These are phyloP conservation scores for Bombus ignitus DNA, from an alignment of 1,140 invertebrate genomes.

Conservation along the genomic window DNA sequence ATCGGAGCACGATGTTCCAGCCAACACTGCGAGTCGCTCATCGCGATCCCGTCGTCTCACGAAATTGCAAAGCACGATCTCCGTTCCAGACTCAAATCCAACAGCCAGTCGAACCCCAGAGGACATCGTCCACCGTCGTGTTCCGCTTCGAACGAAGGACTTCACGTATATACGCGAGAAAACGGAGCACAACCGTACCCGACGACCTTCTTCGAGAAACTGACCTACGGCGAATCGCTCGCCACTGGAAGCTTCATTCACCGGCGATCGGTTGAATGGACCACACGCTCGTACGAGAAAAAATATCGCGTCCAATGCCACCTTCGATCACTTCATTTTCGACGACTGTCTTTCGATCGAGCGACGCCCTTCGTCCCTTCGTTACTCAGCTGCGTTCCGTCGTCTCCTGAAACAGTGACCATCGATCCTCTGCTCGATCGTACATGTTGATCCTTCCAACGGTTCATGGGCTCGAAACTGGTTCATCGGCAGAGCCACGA, in stretches of 20 bases:
- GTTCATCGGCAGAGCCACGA: not conserved
- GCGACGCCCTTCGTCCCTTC: not conserved
- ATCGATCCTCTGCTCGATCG: not conserved
- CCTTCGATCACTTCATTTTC: conserved; percentile 17
- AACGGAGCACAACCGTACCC: conserved; percentile 21
- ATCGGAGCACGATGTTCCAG: not conserved
- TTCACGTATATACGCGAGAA: not conserved
- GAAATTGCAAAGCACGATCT: not conserved
- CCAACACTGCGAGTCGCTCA: not conserved
- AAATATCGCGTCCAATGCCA: not conserved
- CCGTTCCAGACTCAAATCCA: not conserved
- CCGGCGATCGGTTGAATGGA: conserved; percentile 37
- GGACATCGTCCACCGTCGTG: conserved; percentile 4
- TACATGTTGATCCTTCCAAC: not conserved
- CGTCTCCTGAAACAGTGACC: conserved; percentile 6
- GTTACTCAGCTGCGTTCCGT: conserved; percentile 1
- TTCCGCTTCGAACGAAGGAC: not conserved
- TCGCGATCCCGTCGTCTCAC: conserved; percentile 30
- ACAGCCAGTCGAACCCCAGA: not conserved
- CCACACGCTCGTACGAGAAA: not conserved
- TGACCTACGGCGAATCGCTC: conserved; percentile 72
- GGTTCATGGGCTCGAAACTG: conserved; percentile 1
- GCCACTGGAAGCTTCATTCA: conserved; percentile 60
- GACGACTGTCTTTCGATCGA: not conserved
- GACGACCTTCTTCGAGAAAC: conserved; percentile 64